These are phyloP conservation scores for Mercenaria mercenaria DNA, from an alignment of 1,140 invertebrate genomes.

Conservation along the genomic window DNA sequence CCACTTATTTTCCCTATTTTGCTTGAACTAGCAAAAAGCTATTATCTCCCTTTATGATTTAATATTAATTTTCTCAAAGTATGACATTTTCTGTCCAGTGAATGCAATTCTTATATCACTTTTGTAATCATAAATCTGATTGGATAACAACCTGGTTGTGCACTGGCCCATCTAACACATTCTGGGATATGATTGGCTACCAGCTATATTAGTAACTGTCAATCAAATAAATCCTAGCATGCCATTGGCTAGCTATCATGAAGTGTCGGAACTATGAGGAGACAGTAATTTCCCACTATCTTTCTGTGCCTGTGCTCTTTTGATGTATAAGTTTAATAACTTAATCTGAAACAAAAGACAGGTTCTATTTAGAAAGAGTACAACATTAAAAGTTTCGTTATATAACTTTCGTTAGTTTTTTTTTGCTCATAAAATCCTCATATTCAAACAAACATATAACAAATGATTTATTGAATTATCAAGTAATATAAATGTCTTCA, in stretches of 20 bases:
- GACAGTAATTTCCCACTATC: slow-evolving; percentile 60
- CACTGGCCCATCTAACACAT: neutral
- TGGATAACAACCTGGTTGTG: neutral
- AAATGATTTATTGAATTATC: no score
- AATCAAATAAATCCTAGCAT: slow-evolving; percentile 18
- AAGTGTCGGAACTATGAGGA: slow-evolving; percentile 56
- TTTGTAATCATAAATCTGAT: neutral
- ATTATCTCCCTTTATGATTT: no score
- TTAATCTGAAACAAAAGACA: slow-evolving; percentile 87
- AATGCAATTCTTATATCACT: no score
- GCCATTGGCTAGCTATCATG: slow-evolving; percentile 32
- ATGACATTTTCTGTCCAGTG: no score
- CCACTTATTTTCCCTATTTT: no score
- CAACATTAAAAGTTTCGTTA: no score
- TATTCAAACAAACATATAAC: no score
- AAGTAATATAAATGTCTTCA: no score
- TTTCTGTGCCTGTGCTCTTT: slow-evolving; percentile 86
- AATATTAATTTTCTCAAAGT: no score
- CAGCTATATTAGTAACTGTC: neutral
- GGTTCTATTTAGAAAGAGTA: neutral
- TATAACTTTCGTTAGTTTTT: no score
- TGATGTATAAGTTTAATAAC: slow-evolving; percentile 92
- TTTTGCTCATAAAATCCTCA: no score
- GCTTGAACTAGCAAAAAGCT: no score
- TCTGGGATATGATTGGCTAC: neutral